phyloP scores from a whole-genome alignment of 2,113 vertebrate species.

The Tragelaphus strepsiceros region DNA sequence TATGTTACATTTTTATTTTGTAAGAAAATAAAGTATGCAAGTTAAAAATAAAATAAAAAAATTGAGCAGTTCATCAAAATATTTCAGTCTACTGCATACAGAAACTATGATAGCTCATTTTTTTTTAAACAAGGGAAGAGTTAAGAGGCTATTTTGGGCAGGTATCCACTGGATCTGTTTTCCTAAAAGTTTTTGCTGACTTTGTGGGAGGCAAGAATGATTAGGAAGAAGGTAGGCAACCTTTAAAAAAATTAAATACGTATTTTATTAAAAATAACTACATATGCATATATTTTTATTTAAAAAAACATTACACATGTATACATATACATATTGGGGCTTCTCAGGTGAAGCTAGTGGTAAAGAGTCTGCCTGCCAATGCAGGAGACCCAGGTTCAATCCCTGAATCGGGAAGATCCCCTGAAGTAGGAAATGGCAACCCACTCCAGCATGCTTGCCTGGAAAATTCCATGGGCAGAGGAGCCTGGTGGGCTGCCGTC shows the following conservation, averaged over 20 bases:
- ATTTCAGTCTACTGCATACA: constrained; percentile 85
- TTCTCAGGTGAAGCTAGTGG: neutral
- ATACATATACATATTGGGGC: neutral
- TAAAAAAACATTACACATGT: neutral
- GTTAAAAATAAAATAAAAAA: constrained; percentile 87
- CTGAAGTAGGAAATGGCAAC: neutral
- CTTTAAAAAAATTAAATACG: neutral
- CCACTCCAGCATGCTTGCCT: neutral
- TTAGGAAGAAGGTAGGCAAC: neutral
- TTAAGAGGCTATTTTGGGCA: neutral
- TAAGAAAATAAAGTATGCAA: constrained; percentile 96
- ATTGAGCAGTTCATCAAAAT: constrained; percentile 89
- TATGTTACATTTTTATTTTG: constrained; percentile 92
- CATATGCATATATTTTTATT: neutral
- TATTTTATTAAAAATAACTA: neutral
- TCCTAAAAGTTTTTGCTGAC: neutral
- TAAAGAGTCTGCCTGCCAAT: neutral
- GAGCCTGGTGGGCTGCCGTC: neutral
- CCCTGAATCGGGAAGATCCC: neutral
- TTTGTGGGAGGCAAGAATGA: neutral
- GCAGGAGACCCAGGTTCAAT: neutral
- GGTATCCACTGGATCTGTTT: neutral
- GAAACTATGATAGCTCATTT: constrained; percentile 73
- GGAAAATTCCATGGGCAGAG: neutral
- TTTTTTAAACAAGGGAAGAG: neutral